Conservation (phyloP, 2,797 vertebrate genomes). For the Alca torda region DNA sequence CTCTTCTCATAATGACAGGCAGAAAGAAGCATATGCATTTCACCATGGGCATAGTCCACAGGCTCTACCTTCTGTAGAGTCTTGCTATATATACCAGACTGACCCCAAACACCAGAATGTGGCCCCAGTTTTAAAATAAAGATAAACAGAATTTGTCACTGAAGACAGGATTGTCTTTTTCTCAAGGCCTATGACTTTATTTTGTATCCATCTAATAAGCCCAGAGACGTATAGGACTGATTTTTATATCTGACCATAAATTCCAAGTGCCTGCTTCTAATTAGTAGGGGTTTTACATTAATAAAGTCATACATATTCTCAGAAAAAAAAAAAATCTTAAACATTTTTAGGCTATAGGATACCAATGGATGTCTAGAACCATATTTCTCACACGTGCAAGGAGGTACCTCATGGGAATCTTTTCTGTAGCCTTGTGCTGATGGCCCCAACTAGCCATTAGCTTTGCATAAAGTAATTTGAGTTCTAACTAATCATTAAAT, state of each 20-base stretch:
- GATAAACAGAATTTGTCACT: background rate
- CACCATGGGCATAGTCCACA: background rate
- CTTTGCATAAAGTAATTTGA: background rate
- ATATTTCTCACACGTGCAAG: background rate
- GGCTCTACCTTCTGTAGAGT: background rate
- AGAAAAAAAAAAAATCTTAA: background rate
- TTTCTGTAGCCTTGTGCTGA: background rate
- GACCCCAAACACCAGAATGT: background rate
- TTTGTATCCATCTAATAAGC: background rate
- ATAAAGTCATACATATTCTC: background rate
- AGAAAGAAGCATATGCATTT: background rate
- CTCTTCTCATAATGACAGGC: background rate
- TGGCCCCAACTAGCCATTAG: background rate
- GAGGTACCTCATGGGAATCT: background rate
- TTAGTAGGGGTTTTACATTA: background rate
- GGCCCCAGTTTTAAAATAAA: background rate
- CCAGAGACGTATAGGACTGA: background rate
- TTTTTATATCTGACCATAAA: background rate
- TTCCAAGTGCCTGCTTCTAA: background rate
- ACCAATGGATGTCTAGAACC: background rate
- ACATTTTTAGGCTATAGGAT: background rate
- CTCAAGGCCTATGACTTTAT: background rate
- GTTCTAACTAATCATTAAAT: constrained; percentile 9
- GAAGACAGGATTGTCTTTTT: background rate
- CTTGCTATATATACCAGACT: background rate